These are phyloP conservation scores for Peromyscus leucopus DNA, from an alignment of 2,113 vertebrate genomes.

Conservation along the genomic window DNA sequence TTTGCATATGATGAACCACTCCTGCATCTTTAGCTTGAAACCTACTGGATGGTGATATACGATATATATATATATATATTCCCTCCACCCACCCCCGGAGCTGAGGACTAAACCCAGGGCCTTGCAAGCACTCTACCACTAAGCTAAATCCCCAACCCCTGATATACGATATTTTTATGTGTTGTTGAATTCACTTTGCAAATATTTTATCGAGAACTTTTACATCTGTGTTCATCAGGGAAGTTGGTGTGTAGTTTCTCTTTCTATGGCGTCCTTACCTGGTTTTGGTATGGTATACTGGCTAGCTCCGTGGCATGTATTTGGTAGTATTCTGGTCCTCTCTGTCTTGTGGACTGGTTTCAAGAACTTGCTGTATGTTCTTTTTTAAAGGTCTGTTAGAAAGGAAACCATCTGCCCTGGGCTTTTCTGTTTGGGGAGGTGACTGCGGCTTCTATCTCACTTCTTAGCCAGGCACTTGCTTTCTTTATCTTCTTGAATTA, in stretches of 20 bases:
- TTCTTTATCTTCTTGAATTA: background rate
- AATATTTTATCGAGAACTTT: background rate
- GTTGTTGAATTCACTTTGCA: background rate
- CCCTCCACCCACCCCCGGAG: too few relatives aligned
- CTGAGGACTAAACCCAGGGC: too few relatives aligned
- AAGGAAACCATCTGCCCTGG: background rate
- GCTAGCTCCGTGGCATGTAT: background rate
- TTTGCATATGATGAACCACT: background rate
- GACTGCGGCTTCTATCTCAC: background rate
- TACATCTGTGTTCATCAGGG: background rate
- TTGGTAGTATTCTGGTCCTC: background rate
- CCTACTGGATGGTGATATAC: background rate
- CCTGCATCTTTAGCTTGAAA: background rate
- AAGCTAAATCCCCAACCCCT: too few relatives aligned
- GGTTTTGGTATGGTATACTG: background rate
- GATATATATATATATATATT: too few relatives aligned
- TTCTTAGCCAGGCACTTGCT: background rate
- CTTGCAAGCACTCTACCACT: too few relatives aligned
- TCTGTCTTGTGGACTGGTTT: background rate
- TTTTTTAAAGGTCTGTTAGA: background rate
- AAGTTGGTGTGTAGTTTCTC: background rate
- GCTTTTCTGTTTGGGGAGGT: background rate
- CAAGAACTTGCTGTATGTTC: background rate
- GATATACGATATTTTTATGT: background rate
- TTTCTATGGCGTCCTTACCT: background rate